Evolutionary conservation across 2,888 invertebrate species (phyloP), one percentile per base, ranked within the genome.

Genomic region (Mellilla xanthometata): DNA sequence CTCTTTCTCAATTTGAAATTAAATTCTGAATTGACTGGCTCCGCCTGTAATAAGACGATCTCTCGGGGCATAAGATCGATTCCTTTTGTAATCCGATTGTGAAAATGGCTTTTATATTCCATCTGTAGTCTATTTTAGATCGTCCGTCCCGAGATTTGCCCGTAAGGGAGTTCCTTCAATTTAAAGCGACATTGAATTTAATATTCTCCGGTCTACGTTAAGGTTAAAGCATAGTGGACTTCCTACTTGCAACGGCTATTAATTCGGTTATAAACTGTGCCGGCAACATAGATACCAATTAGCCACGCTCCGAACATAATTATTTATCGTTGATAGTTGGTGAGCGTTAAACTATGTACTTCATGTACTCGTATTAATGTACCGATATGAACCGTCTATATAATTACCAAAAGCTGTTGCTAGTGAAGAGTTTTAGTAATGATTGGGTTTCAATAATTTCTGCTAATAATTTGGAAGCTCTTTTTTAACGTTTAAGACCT

Each of bases 11-110:
- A 19, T 5, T 5, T 19, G 15, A 19, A 34, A 32, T 47, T 33
- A n/a, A n/a, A n/a, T 29, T 24, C 15, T 7, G 29, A 38, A 33
- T 32, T 38, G 11, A 27, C 27, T 30, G 35, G 44, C 48, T 56
- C 63, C 63, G 66, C 50, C 56, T 53, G 53, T 39, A 79, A 81
- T 78, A 64, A 58, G 72, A 80, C 79, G 69, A 51, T 62, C 61
- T 68, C 78, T 64, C 73, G 30, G 74, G 74, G 69, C 41, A 50
- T 35, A 29, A 49, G 58, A 62, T 60, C 54, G 56, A 61, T 63
- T 57, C 62, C 54, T 62, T 61, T 27, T 56, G 49, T 71, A 73
- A 76, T 75, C 70, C 65, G 70, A 75, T 76, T 72, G 58, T 44
- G 54, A 58, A 63, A 64, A 64, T 62, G 60, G 64, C 67, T 50